Evolutionary conservation across 2,113 vertebrate genomes (phyloP).

Genomic region (Mobula hypostoma): DNA sequence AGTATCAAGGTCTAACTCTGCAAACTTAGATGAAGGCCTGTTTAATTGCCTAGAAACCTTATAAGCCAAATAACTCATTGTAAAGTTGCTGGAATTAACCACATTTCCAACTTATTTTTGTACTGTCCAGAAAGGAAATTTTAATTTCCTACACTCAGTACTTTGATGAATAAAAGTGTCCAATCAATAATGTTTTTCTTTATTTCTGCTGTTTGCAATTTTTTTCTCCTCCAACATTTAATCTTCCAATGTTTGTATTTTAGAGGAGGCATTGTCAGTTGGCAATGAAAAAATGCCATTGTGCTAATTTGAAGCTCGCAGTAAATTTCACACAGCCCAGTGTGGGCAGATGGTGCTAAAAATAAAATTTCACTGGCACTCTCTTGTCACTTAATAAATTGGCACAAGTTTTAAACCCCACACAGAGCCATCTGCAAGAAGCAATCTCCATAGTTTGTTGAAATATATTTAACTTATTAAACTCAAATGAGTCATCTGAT

Average conservation of each 20-base stretch:
- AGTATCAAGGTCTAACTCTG: no score
- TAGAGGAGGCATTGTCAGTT: background rate
- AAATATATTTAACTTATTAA: background rate
- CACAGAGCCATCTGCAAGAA: background rate
- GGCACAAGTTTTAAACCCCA: background rate
- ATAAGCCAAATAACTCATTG: background rate
- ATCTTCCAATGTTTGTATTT: background rate
- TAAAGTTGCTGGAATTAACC: background rate
- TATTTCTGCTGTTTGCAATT: background rate
- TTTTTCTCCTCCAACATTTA: background rate
- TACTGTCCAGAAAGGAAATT: background rate
- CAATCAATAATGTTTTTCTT: background rate
- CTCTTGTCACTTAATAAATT: slow-evolving; percentile 4
- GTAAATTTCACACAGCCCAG: background rate
- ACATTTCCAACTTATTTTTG: background rate
- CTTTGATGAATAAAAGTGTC: slow-evolving; percentile 12
- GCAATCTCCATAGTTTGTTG: background rate
- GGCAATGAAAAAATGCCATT: background rate
- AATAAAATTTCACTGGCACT: background rate
- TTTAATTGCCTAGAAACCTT: no score
- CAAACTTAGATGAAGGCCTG: no score
- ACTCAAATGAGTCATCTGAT: background rate
- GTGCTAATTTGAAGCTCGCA: background rate
- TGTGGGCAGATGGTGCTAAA: background rate
- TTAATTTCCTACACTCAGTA: background rate